These are phyloP conservation scores for Muschampia plurimacula DNA, from an alignment of 2,888 invertebrate genomes.

Conservation along the genomic window DNA sequence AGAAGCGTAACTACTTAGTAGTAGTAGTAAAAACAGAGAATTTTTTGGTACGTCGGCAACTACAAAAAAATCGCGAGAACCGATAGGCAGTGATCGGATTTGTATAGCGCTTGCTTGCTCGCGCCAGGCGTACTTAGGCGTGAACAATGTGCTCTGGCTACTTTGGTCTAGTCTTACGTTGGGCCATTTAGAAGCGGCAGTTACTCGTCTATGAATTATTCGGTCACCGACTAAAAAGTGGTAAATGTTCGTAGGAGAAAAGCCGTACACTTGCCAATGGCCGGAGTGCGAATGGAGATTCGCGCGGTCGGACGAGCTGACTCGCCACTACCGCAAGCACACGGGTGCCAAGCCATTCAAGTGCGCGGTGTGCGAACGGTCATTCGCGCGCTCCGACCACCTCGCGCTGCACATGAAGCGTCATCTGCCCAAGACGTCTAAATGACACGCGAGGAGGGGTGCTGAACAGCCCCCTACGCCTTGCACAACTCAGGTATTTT, in stretches of 20 bases:
- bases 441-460: slow-evolving; percentile 86
- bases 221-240: not conserved
- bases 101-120: no score
- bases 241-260: slow-evolving; percentile 89
- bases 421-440: slow-evolving; percentile 95
- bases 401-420: slow-evolving; percentile 98
- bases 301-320: slow-evolving; percentile 97
- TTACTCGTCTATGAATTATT: no score
- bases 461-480: slow-evolving; percentile 74
- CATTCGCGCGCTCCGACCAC: slow-evolving; percentile 98
- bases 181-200: no score
- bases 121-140: no score
- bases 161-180: no score
- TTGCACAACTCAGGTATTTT: slow-evolving; percentile 67
- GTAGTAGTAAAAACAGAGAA: no score
- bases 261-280: slow-evolving; percentile 99
- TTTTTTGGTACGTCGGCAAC: no score
- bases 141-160: no score
- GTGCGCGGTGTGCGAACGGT: slow-evolving; percentile 97
- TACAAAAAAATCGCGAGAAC: no score
- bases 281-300: slow-evolving; percentile 99
- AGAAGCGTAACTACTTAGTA: no score
- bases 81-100: no score
- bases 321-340: slow-evolving; percentile 98
- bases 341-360: slow-evolving; percentile 99